Conservation (phyloP, 2,888 invertebrate genomes). For the Apeira syringaria region DNA sequence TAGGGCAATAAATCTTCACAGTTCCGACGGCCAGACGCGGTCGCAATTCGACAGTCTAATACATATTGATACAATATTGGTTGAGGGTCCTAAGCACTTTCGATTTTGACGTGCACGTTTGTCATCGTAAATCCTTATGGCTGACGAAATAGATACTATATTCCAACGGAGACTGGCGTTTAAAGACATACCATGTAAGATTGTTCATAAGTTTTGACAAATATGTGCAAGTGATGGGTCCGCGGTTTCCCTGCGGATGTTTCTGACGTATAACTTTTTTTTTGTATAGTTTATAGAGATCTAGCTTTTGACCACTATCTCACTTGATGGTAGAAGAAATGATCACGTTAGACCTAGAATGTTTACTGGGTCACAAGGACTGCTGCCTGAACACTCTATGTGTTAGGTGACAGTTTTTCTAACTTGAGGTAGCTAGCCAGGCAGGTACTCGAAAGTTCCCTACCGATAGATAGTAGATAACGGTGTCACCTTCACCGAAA, state of each 20-base stretch:
- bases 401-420: no score
- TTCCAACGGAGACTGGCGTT: slow-evolving; percentile 29
- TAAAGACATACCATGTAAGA: slow-evolving; percentile 30
- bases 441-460: no score
- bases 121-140: slow-evolving; percentile 5
- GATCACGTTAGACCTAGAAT: no score
- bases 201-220: slow-evolving; percentile 75
- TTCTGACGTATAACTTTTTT: slow-evolving; percentile 68
- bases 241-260: slow-evolving; percentile 71
- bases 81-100: slow-evolving; percentile 21
- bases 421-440: no score
- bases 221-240: slow-evolving; percentile 79
- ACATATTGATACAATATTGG: slow-evolving; percentile 70
- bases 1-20: slow-evolving; percentile 61
- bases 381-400: no score
- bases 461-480: no score
- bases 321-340: no score
- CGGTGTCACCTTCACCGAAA: no score
- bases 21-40: slow-evolving; percentile 53
- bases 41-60: slow-evolving; percentile 66
- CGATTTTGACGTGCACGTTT: slow-evolving; percentile 7
- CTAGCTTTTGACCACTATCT: no score
- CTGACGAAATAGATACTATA: slow-evolving; percentile 33
- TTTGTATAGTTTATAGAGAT: no score
- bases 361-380: no score